Conservation (phyloP, 2,797 vertebrate species). For the Onychomys arenicola region DNA sequence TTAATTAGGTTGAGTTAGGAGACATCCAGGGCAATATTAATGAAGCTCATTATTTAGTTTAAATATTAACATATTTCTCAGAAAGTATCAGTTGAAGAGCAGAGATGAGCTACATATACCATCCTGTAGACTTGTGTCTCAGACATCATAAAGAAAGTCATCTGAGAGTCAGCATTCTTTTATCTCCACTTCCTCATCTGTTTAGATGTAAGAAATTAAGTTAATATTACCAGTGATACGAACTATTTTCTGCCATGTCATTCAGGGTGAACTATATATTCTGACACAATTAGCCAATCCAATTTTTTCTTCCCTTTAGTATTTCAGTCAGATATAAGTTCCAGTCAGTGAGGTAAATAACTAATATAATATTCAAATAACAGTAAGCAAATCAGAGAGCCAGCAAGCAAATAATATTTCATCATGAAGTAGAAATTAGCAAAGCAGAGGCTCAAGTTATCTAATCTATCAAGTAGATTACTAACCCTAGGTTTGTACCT, state of each 20-base stretch:
- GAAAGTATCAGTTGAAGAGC: not conserved
- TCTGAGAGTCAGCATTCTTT: not conserved
- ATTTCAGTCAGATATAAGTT: not conserved
- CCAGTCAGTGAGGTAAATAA: not conserved
- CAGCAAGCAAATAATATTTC: not conserved
- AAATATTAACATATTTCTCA: not conserved
- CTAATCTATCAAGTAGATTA: not conserved
- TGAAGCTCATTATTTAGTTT: not conserved
- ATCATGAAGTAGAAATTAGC: not conserved
- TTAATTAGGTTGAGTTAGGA: not conserved
- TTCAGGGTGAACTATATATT: not conserved
- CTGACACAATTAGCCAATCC: not conserved
- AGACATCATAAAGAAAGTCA: not conserved
- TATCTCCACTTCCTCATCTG: not conserved
- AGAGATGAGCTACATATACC: no score
- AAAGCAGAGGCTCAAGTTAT: not conserved
- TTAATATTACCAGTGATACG: not conserved
- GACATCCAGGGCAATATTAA: not conserved
- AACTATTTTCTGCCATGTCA: not conserved
- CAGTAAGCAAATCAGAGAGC: not conserved
- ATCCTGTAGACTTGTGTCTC: no score
- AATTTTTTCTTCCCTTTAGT: not conserved
- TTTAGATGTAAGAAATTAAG: not conserved
- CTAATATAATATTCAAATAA: not conserved
- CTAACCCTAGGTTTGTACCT: not conserved